phyloP scores from a whole-genome alignment of 1,140 invertebrate species.

The Helicoverpa armigera region DNA sequence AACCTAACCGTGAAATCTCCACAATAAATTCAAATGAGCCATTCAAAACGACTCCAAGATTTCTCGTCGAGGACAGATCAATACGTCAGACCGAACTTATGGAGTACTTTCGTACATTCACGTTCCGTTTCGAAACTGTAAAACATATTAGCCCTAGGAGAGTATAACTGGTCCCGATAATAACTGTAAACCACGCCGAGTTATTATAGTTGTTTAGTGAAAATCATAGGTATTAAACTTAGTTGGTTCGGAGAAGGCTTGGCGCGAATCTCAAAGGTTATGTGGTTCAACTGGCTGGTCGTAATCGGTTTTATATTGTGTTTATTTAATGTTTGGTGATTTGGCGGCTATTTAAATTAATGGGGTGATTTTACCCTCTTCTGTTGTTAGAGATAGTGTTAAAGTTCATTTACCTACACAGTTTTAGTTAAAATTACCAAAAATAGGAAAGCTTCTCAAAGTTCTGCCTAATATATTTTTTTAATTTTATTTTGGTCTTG shows the following conservation, averaged over 20 bases:
- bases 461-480: too few species aligned
- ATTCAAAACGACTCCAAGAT: neutral
- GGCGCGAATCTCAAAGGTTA: slow-evolving; percentile 19
- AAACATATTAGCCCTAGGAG: slow-evolving; percentile 22
- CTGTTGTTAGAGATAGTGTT: neutral
- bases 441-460: too few species aligned
- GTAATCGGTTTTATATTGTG: slow-evolving; percentile 16
- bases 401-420: too few species aligned
- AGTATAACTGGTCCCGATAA: slow-evolving; percentile 11
- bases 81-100: slow-evolving; percentile 7
- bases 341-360: neutral
- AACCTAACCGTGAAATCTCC: neutral
- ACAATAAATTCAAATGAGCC: neutral
- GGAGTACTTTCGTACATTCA: neutral
- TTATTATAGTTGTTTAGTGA: slow-evolving; percentile 36
- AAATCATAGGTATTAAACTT: slow-evolving; percentile 29
- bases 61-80: neutral
- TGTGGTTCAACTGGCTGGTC: neutral
- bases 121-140: slow-evolving; percentile 9
- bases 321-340: neutral
- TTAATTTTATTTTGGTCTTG: too few species aligned
- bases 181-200: slow-evolving; percentile 14
- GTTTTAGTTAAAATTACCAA: too few species aligned
- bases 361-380: neutral
- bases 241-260: neutral